Evolutionary conservation across 2,797 vertebrate genomes (phyloP), one percentile per base, ranked within the genome.

Genomic region (Chiropotes sagulatus): DNA sequence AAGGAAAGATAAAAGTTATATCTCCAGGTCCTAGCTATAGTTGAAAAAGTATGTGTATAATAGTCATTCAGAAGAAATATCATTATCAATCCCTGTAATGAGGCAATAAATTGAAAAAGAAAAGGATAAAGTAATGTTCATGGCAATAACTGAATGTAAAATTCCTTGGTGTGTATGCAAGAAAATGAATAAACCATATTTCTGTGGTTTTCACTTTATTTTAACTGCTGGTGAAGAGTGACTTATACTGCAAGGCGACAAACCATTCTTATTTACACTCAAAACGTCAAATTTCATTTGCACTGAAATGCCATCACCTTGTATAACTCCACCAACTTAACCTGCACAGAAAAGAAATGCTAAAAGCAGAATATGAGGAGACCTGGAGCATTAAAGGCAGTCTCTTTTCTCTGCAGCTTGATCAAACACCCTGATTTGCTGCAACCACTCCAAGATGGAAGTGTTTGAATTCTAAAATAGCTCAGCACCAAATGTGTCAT

Each of bases 381-480:
- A 85, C 73, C 54, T 50, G 54, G 54, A 82, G 82, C 95, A 85
- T 76, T 64, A 92, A 92, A 97, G 30, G 24, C 30, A 73, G 26
- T 78, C 30, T 92, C 75, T 50, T 81, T 93, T 87, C 84, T 96
- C 46, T 85, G 33, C 48, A 93, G 88, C 72, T 96, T 97, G 80
- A 98, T 98, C 96, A 96, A 97, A 97, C 75, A 88, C 90, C 24
- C 67, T 82, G 84, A 97, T 96, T 97, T 97, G 84, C 93, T 92
- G 94, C 94, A 98, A 97, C 95, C 70, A 91, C 96, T 97, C 92
- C 97, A 97, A 97, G 93, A 97, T 79, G 91, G 84, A 94, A 97
- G 76, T 96, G 97, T 97, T 98, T 96, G 97, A 98, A 97, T 97
- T 98, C 97, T 95, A 97, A 98, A 98, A 98, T 97, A 98, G 95